phyloP scores from a whole-genome alignment of 2,797 vertebrate genomes.

The Hemibagrus guttatus region DNA sequence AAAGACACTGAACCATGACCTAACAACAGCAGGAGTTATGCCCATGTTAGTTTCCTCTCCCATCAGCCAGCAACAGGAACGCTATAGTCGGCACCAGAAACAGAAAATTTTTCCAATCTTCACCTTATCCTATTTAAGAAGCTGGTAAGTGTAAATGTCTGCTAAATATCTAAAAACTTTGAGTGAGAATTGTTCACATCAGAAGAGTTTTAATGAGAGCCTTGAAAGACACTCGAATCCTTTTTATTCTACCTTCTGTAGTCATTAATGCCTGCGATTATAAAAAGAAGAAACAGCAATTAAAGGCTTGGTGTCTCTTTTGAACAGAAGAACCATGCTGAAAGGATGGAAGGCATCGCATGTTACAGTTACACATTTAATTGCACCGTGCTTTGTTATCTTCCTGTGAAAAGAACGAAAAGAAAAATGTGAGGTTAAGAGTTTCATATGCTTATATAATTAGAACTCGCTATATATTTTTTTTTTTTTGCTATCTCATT shows the following conservation, averaged over 20 bases:
- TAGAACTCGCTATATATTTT: background rate
- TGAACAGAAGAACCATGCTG: background rate
- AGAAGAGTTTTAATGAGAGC: background rate
- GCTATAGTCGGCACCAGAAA: background rate
- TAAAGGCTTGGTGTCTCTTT: conserved; percentile 19
- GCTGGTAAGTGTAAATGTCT: background rate
- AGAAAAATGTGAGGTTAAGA: background rate
- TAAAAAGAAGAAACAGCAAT: conserved; percentile 14
- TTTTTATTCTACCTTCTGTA: conserved; percentile 8
- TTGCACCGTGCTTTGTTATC: background rate
- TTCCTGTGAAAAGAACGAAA: background rate
- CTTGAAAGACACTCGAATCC: conserved; percentile 10
- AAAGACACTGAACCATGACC: background rate
- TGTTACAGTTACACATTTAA: background rate
- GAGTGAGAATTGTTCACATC: background rate
- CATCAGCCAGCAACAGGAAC: background rate
- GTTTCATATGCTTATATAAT: background rate
- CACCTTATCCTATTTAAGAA: background rate
- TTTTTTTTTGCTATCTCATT: background rate
- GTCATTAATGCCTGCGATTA: conserved; percentile 6
- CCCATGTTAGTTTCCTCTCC: background rate
- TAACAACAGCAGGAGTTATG: background rate
- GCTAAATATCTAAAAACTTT: background rate
- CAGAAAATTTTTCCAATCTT: background rate
- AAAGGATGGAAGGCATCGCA: background rate